Evolutionary conservation across 2,888 invertebrate genomes (phyloP).

Genomic region (Sycophila texana): DNA sequence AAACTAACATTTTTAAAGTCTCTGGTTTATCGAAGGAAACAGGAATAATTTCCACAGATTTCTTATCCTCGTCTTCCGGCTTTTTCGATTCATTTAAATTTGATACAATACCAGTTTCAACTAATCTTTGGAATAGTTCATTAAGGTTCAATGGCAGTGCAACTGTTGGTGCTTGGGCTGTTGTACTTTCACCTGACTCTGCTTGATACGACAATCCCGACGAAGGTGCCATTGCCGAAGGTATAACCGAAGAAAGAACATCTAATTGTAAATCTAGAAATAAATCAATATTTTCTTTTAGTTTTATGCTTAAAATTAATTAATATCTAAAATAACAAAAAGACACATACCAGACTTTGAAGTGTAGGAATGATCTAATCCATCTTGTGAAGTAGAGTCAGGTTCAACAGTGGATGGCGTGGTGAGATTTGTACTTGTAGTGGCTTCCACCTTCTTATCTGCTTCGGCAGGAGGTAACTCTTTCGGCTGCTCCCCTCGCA

Average conservation of each 20-base stretch:
- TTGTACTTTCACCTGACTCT: slow-evolving; percentile 42
- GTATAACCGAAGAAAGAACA: slow-evolving; percentile 74
- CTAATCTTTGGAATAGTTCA: slow-evolving; percentile 89
- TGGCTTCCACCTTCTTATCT: slow-evolving; percentile 24
- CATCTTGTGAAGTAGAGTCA: slow-evolving; percentile 71
- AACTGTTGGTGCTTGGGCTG: slow-evolving; percentile 68
- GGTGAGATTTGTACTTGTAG: slow-evolving; percentile 55
- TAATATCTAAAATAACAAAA: not conserved
- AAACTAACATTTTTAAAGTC: slow-evolving; percentile 83
- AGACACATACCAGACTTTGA: slow-evolving; percentile 44
- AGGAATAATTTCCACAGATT: slow-evolving; percentile 77
- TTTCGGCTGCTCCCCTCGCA: slow-evolving; percentile 80
- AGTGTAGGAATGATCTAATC: slow-evolving; percentile 61
- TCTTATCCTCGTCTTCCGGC: slow-evolving; percentile 69
- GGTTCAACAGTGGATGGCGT: slow-evolving; percentile 59
- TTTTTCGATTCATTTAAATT: slow-evolving; percentile 68
- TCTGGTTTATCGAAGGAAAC: slow-evolving; percentile 84
- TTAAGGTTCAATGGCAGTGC: slow-evolving; percentile 82
- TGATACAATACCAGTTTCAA: slow-evolving; percentile 89
- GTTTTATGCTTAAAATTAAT: not conserved
- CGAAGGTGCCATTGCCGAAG: slow-evolving; percentile 56
- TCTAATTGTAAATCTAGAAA: slow-evolving; percentile 76
- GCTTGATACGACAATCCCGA: slow-evolving; percentile 56
- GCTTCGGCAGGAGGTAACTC: slow-evolving; percentile 61
- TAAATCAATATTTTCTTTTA: not conserved